Base-by-base conservation (phyloP, 2,888 invertebrate species). In the Ennomos fuscantarius region DNA sequence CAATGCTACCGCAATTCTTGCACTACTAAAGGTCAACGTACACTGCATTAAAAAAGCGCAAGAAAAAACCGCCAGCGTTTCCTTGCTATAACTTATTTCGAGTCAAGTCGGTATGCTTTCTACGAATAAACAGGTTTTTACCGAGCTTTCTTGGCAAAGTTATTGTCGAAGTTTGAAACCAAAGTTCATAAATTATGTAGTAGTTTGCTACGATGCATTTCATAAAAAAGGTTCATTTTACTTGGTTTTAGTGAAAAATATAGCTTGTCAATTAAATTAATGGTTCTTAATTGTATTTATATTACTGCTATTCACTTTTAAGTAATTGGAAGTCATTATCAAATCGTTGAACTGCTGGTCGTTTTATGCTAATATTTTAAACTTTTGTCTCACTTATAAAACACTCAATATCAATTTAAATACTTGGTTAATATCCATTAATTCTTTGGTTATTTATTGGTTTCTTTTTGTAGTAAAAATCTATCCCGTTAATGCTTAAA, bases 1-100 rank as follows among this genome's bases (percentile, higher is more conserved):
- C 77, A 73, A 65, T 72, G 75, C 73, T 79, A 60, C 79, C 82
- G 87, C 84, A 84, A 84, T 43, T 37, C 49, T 86, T 81, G 81
- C 81, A 69, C 65, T 61, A 63, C 40, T 76, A 60, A 76, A 56
- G 76, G 54, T 15, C 47, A 55, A 52, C 78, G 76, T 55, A 78
- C 73, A 87, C 60, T 74, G 63, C 33, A 32, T 2, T 12, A n/a
- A 2, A 35, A 48, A 70, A 74, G 62, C 71, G 72, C 62, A 1
- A 41, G 53, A 48, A 41, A 54, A 44, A 39, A 43, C 34, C 32
- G 39, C 35, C 12, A 42, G 24, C 46, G 42, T 41, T 56, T 51
- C 48, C 39, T 31, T 15, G 11, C 47, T 37, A 43, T 35, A 43
- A 58, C n/a, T 40, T 31, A 40, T 49, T 36, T 49, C 11, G 37